These are phyloP conservation scores for Gymnopithys bicolor DNA, from an alignment of 2,797 vertebrate species.

Conservation along the genomic window DNA sequence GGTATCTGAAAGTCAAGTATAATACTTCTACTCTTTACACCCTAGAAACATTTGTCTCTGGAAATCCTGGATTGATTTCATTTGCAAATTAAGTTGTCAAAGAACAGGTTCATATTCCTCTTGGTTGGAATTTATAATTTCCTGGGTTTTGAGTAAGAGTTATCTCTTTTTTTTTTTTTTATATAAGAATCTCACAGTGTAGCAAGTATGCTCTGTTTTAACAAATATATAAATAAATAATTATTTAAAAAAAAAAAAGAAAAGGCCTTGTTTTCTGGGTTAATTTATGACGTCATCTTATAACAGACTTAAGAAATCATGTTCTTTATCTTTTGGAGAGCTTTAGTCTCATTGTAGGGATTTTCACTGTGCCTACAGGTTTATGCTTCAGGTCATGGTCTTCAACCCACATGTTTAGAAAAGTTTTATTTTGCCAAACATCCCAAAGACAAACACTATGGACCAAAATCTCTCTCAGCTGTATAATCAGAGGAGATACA, in stretches of 20 bases:
- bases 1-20: not conserved
- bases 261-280: not conserved
- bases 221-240: not conserved
- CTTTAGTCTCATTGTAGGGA: not conserved
- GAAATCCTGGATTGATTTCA: not conserved
- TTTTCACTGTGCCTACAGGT: not conserved
- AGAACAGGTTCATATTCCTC: not conserved
- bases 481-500: not conserved
- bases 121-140: not conserved
- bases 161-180: not conserved
- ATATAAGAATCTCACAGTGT: not conserved
- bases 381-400: not conserved
- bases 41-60: not conserved
- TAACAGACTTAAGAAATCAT: not conserved
- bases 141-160: not conserved
- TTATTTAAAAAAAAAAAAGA: not conserved
- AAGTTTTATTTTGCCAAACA: not conserved
- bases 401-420: not conserved
- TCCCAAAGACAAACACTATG: not conserved
- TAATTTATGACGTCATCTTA: not conserved
- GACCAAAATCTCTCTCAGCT: not conserved
- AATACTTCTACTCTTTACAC: not conserved
- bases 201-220: not conserved
- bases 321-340: not conserved
- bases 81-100: not conserved